These are phyloP conservation scores for Cordilura impudica DNA, from an alignment of 2,888 invertebrate species.

Conservation along the genomic window DNA sequence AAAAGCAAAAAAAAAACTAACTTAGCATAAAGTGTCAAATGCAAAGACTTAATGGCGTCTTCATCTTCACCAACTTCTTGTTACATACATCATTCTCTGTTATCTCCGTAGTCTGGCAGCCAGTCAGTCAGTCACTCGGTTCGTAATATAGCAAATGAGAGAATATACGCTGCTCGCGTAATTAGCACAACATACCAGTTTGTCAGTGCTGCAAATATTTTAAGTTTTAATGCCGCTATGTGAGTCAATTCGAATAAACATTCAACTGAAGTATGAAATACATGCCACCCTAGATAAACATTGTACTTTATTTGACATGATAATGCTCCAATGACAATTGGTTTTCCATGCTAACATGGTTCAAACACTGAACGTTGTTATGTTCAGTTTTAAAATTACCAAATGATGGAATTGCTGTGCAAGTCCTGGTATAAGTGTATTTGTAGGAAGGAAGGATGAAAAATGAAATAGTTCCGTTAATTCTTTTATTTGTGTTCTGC, in stretches of 20 bases:
- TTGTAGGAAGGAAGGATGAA: neutral
- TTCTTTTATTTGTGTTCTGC: neutral
- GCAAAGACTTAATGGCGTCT: slow-evolving; percentile 49
- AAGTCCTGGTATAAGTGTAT: too few relatives aligned
- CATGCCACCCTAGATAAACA: too few relatives aligned
- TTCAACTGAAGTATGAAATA: too few relatives aligned
- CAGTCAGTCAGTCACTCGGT: neutral
- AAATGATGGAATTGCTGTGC: too few relatives aligned
- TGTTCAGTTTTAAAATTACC: too few relatives aligned
- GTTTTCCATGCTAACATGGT: too few relatives aligned
- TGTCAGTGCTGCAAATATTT: slow-evolving; percentile 10
- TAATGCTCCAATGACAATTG: too few relatives aligned
- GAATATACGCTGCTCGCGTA: slow-evolving; percentile 20
- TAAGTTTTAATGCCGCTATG: neutral
- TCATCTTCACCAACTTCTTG: slow-evolving; percentile 9
- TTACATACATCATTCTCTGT: slow-evolving; percentile 2
- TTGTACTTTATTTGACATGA: too few relatives aligned
- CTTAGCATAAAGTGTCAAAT: neutral
- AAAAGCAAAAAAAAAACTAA: neutral
- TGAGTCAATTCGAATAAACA: neutral
- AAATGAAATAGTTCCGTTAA: neutral
- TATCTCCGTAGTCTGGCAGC: neutral
- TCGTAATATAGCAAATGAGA: neutral
- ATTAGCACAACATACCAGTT: slow-evolving; percentile 39
- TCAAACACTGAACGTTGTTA: too few relatives aligned